Percentiles rank a stretch among this genome's conserved stretches.
phyloP scores from a whole-genome alignment of 2,797 vertebrate species.

The Rhincodon typus region DNA sequence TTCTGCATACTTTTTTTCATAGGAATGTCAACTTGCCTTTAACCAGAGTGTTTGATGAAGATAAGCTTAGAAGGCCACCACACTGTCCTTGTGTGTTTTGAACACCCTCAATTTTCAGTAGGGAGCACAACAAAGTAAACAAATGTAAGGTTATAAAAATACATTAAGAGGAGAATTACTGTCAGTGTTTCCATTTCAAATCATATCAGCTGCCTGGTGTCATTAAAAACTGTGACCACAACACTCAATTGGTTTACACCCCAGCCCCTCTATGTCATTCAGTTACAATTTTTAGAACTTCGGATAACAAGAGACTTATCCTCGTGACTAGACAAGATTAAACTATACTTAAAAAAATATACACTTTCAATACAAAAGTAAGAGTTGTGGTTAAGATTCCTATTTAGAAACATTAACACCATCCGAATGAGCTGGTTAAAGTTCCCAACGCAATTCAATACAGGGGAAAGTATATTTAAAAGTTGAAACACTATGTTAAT shows the following conservation, averaged over 20 bases:
- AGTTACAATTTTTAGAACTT: background rate
- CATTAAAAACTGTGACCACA: background rate
- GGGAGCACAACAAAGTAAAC: background rate
- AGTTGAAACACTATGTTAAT: background rate
- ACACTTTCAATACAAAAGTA: background rate
- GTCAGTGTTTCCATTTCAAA: background rate
- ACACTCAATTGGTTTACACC: background rate
- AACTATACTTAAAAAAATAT: background rate
- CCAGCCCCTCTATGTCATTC: background rate
- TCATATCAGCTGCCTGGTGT: background rate
- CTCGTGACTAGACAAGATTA: background rate
- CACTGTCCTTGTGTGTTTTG: background rate
- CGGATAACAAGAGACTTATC: background rate
- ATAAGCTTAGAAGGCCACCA: background rate
- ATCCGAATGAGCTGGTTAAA: background rate
- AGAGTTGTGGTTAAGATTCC: background rate
- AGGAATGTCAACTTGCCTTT: background rate
- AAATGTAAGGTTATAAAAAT: background rate
- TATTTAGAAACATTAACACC: background rate
- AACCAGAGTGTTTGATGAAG: background rate
- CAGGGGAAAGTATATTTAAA: background rate
- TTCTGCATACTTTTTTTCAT: background rate
- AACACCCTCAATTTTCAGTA: background rate
- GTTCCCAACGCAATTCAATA: background rate
- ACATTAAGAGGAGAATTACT: background rate